phyloP scores from a whole-genome alignment of 92 coral and sea anemone species.

The Paragorgia papillata region DNA sequence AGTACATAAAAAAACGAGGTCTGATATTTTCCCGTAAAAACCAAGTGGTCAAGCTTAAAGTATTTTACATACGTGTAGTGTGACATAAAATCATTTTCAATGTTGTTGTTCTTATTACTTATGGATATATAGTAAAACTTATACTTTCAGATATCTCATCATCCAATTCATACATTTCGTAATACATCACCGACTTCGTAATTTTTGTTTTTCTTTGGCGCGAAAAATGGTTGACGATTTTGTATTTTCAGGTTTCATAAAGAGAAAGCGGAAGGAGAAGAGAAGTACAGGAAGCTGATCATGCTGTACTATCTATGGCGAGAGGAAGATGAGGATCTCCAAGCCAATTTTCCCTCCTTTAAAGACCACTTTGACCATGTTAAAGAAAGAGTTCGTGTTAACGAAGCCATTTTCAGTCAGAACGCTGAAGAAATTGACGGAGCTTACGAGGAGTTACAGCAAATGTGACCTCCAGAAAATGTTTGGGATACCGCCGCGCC shows the following conservation, averaged over 20 bases:
- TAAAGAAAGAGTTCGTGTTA: slow-evolving; percentile 18
- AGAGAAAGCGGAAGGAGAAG: slow-evolving; percentile 31
- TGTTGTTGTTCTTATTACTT: too few species aligned
- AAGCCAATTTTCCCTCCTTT: slow-evolving; percentile 28
- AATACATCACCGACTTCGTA: background rate
- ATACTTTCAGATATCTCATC: too few species aligned
- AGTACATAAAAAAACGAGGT: too few species aligned
- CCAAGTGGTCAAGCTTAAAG: too few species aligned
- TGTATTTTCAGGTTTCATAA: slow-evolving; percentile 10
- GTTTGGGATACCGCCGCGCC: slow-evolving; percentile 1
- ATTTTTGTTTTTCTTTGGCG: background rate
- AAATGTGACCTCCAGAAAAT: slow-evolving; percentile 28
- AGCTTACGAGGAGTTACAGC: slow-evolving; percentile 20
- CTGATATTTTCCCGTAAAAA: too few species aligned
- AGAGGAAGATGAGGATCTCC: slow-evolving; percentile 10
- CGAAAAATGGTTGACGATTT: slow-evolving; percentile 2
- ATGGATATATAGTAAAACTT: too few species aligned
- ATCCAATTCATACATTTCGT: too few species aligned
- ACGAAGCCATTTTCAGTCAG: slow-evolving; percentile 33
- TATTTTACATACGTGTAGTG: too few species aligned
- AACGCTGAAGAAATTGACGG: slow-evolving; percentile 24
- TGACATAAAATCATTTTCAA: too few species aligned
- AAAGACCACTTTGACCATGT: slow-evolving; percentile 24
- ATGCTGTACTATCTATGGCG: slow-evolving; percentile 36
- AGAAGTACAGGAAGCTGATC: slow-evolving; percentile 7